Conservation (phyloP, 2,888 invertebrate genomes). For the Agrotis clavis region DNA sequence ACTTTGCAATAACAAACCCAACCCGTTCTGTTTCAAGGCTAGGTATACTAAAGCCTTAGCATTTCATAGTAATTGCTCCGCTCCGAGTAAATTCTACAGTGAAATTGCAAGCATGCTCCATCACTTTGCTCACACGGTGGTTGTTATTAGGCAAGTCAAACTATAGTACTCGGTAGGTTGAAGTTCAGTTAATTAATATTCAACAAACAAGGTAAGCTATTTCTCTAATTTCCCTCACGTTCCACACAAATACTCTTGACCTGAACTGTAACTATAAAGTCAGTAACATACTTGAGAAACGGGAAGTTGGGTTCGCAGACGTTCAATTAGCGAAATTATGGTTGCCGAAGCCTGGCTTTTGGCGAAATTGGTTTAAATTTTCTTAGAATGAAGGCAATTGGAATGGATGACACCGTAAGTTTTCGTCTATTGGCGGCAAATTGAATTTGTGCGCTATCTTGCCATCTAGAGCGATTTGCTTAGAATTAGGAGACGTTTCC, state of each 20-base stretch:
- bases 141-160: constrained; percentile 49
- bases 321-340: constrained; percentile 51
- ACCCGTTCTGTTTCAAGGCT: not conserved
- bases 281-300: constrained; percentile 53
- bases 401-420: constrained; percentile 51
- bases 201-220: constrained; percentile 60
- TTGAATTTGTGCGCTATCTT: constrained; percentile 59
- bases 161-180: constrained; percentile 47
- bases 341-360: constrained; percentile 32
- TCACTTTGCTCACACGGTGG: constrained; percentile 35
- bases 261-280: constrained; percentile 57
- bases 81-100: constrained; percentile 19
- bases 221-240: constrained; percentile 66
- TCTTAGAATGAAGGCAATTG: constrained; percentile 54
- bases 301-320: constrained; percentile 39
- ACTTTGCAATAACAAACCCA: constrained; percentile 4
- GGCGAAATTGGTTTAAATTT: constrained; percentile 52
- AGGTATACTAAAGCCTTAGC: constrained; percentile 7
- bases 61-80: constrained; percentile 23
- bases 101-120: constrained; percentile 49
- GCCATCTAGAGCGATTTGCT: constrained; percentile 46
- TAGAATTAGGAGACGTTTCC: constrained; percentile 30
- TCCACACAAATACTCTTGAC: constrained; percentile 61
- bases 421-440: constrained; percentile 60
- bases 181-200: constrained; percentile 63